Evolutionary conservation across 2,797 vertebrate species (phyloP), one percentile per base, ranked within the genome.

Genomic region (Sylvilagus floridanus): DNA sequence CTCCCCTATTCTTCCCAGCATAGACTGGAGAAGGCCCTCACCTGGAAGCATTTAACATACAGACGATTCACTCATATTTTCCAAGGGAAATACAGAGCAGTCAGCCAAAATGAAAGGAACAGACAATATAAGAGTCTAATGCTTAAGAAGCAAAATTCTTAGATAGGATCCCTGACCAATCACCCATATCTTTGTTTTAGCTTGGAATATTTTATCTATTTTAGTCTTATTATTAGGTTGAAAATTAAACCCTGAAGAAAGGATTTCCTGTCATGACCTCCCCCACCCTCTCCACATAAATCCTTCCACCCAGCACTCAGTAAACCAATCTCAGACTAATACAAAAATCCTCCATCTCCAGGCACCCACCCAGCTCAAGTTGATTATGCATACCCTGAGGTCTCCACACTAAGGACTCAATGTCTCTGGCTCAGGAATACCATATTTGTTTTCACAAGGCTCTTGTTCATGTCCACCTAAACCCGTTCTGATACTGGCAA

Each of bases 381-480:
- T 26, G 2, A 1, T 17, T 83, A 37, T 10, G 28, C 4, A 5
- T 5, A 8, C 17, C 6, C 2, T 0, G 5, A 81, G 22, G 50
- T 1, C n/a, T 37, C 4, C 10, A 24, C 1, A 1, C 11, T 4
- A 24, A 30, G 28, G 4, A 26, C 32, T 14, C 17, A 50, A 13
- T 0, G 22, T 21, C 75, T 76, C 17, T 35, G 42, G 22, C 50
- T 35, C 28, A 30, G 71, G 7, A 78, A 32, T 28, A 50, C 4
- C 5, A 35, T 37, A 73, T 7, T 12, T 52, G 37, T 16, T 24
- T 72, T 16, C 4, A 0, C 42, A 10, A 9, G 30, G 4, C 3
- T 35, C 35, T 26, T 2, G 0, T 4, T 0, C 7, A 42, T 4
- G 4, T 4, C 24, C 11, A 4, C 28, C 22, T 13, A n/a, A 1